phyloP scores from a whole-genome alignment of 2,113 vertebrate species.

The Notarius quadriscutis region DNA sequence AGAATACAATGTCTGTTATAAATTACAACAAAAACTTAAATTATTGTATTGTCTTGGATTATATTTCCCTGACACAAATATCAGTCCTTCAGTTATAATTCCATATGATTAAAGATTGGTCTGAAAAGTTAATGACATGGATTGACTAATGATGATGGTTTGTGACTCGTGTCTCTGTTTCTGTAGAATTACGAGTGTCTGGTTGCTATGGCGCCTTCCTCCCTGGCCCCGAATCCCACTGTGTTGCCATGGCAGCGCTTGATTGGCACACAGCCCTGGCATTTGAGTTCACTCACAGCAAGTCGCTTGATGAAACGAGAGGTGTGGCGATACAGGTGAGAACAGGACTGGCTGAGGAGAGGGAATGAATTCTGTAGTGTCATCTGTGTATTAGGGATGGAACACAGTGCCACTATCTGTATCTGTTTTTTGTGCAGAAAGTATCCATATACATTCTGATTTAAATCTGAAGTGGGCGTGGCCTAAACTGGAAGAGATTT shows the following conservation, averaged over 20 bases:
- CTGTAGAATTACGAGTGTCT: constrained; percentile 71
- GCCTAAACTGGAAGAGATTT: not conserved
- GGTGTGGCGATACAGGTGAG: constrained; percentile 71
- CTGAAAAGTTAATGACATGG: not conserved
- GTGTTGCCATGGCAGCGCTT: constrained; percentile 69
- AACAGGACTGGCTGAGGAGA: not conserved
- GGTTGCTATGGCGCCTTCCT: constrained; percentile 72
- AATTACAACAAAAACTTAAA: not conserved
- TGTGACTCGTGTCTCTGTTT: constrained; percentile 12
- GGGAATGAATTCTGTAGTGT: not conserved
- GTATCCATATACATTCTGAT: not conserved
- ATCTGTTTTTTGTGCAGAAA: not conserved
- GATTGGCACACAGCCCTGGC: constrained; percentile 67
- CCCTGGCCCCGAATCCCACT: constrained; percentile 56
- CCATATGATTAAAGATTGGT: not conserved
- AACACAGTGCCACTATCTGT: not conserved
- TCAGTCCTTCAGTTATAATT: not conserved
- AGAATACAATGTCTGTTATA: not conserved
- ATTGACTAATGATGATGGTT: not conserved
- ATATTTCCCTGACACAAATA: not conserved
- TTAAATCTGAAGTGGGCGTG: not conserved
- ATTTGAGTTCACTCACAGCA: constrained; percentile 70
- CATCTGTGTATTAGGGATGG: not conserved
- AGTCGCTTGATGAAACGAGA: constrained; percentile 67
- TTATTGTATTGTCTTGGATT: not conserved